These are phyloP conservation scores for Labeo rohita DNA, from an alignment of 2,113 vertebrate species.

Conservation along the genomic window DNA sequence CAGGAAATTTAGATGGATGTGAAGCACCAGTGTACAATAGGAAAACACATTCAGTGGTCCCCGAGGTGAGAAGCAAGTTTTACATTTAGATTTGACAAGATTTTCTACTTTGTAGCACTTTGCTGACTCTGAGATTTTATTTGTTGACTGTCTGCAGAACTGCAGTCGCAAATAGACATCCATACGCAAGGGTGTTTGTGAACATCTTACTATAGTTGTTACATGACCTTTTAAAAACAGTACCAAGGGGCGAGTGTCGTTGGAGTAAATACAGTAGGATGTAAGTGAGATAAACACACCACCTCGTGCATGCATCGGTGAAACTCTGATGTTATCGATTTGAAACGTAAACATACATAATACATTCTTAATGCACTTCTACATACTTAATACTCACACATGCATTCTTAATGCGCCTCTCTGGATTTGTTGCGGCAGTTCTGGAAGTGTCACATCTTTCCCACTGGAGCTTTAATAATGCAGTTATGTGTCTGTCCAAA, in stretches of 20 bases:
- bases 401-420: constrained; percentile 15
- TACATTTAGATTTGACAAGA: constrained; percentile 16
- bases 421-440: neutral
- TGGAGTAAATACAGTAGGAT: neutral
- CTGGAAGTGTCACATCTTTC: constrained; percentile 21
- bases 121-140: constrained; percentile 14
- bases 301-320: neutral
- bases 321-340: neutral
- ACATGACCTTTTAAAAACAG: neutral
- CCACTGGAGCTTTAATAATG: constrained; percentile 21
- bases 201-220: neutral
- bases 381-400: neutral
- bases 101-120: constrained; percentile 15
- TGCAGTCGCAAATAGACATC: neutral
- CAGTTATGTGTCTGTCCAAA: constrained; percentile 14
- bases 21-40: neutral
- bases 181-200: neutral
- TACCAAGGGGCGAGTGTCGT: neutral
- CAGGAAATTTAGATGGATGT: neutral
- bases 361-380: constrained; percentile 9
- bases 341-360: neutral
- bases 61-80: constrained; percentile 19
- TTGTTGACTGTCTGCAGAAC: constrained; percentile 5
- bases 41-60: neutral
- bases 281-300: neutral